These are phyloP conservation scores for Charadrius vociferus DNA, from an alignment of 2,113 vertebrate species.

Conservation along the genomic window DNA sequence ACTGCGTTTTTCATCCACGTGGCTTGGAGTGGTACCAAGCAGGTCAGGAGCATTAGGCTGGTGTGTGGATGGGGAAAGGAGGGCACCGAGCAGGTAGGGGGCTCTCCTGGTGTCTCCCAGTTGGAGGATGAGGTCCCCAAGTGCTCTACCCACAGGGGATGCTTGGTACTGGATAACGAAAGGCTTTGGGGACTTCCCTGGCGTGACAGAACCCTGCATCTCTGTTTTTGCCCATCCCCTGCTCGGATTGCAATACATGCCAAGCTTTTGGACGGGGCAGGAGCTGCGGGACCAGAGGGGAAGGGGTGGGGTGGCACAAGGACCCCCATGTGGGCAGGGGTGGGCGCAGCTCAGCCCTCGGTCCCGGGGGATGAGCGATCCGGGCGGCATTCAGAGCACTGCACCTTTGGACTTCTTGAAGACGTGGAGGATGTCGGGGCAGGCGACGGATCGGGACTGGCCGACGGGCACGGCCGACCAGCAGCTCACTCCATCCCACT, in stretches of 20 bases:
- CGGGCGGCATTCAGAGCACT: neutral
- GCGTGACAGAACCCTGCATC: neutral
- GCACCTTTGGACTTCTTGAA: conserved; percentile 60
- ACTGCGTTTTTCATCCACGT: fast-evolving
- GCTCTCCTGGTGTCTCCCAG: neutral
- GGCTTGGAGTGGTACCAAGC: neutral
- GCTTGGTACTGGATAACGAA: neutral
- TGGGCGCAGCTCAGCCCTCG: neutral
- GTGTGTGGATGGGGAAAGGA: neutral
- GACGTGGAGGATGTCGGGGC: conserved; percentile 32
- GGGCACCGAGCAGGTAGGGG: neutral
- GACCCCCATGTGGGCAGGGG: neutral
- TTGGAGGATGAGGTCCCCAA: neutral
- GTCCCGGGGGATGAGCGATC: neutral
- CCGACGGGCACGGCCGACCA: conserved; percentile 37
- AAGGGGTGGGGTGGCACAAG: neutral
- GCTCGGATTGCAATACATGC: neutral
- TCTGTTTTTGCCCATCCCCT: neutral
- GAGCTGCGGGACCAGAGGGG: neutral
- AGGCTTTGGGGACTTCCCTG: neutral
- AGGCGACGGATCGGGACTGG: conserved; percentile 11
- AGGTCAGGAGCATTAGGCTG: neutral
- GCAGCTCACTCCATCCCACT: conserved; percentile 76
- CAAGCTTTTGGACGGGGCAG: neutral
- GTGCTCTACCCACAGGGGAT: too few relatives aligned